Evolutionary conservation across 2,113 vertebrate genomes (phyloP).

Genomic region (Burhinus oedicnemus): DNA sequence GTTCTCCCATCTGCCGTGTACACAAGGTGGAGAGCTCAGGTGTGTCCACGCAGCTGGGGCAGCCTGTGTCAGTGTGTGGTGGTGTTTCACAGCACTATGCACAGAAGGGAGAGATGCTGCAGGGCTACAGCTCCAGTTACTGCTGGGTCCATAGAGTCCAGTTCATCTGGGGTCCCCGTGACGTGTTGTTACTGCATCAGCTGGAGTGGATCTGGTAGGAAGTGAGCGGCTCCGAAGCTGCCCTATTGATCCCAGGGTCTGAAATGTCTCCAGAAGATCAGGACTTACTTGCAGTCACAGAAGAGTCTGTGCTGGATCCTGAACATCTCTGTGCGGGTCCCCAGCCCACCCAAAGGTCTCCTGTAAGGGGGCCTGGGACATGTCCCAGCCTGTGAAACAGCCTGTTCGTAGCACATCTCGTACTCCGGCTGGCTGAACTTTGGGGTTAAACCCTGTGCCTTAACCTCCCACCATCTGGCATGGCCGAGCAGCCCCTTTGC

Average conservation of each 20-base stretch:
- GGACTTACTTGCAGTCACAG: not conserved
- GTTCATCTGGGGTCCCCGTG: not conserved
- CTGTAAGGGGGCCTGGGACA: not conserved
- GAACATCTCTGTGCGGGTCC: not conserved
- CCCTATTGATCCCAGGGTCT: not conserved
- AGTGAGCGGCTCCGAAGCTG: not conserved
- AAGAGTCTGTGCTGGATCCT: not conserved
- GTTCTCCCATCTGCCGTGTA: accelerated
- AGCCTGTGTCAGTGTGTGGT: not conserved
- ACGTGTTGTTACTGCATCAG: accelerated
- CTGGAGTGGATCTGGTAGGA: not conserved
- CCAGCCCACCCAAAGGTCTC: not conserved
- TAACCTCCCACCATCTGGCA: not conserved
- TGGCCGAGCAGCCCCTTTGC: not conserved
- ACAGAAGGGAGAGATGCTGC: not conserved
- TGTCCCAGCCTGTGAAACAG: not conserved
- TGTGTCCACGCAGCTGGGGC: not conserved
- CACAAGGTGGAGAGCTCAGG: not conserved
- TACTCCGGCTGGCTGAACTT: not conserved
- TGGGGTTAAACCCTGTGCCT: constrained; percentile 59
- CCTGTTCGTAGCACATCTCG: accelerated
- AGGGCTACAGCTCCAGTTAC: not conserved
- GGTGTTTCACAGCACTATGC: not conserved
- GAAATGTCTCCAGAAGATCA: not conserved
- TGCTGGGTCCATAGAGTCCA: not conserved